A percentile compares a stretch with the other conserved stretches of the same genome.
Evolutionary conservation across 2,888 invertebrate genomes (phyloP).

Genomic region (Zaprionus bogoriensis): DNA sequence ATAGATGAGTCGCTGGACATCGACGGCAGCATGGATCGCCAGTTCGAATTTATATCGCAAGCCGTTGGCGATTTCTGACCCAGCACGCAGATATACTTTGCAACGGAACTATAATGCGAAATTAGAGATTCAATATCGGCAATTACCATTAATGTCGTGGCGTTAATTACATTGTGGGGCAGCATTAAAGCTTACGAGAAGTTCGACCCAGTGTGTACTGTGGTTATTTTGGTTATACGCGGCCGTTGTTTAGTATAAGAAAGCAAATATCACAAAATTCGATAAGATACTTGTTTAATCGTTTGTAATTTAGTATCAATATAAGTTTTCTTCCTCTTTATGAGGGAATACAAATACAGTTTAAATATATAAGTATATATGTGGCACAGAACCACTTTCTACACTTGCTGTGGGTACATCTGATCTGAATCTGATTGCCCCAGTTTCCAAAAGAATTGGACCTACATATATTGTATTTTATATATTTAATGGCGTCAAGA

Average conservation of each 20-base stretch:
- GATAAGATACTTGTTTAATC: slow-evolving; percentile 2
- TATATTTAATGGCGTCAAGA: background rate
- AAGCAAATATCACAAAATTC: slow-evolving; percentile 14
- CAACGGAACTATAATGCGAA: slow-evolving; percentile 73
- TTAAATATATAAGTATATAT: background rate
- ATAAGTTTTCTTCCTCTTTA: background rate
- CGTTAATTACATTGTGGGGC: background rate
- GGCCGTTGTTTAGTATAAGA: slow-evolving; percentile 14
- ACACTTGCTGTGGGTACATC: background rate
- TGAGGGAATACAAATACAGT: background rate
- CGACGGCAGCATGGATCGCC: slow-evolving; percentile 84
- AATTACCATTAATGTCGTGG: too few species aligned
- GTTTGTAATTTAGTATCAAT: slow-evolving; percentile 1
- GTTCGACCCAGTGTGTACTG: slow-evolving; percentile 1
- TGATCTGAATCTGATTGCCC: background rate
- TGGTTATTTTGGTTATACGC: slow-evolving; percentile 3
- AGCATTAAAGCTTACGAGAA: background rate
- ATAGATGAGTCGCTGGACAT: slow-evolving; percentile 84
- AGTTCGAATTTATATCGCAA: slow-evolving; percentile 84
- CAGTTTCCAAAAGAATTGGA: slow-evolving; percentile 8
- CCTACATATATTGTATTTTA: background rate
- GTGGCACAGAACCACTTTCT: slow-evolving; percentile 7
- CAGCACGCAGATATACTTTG: slow-evolving; percentile 78
- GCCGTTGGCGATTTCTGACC: slow-evolving; percentile 83
- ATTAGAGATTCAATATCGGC: too few species aligned